phyloP scores from a whole-genome alignment of 1,140 invertebrate species.

The Hesperophylax magnus region DNA sequence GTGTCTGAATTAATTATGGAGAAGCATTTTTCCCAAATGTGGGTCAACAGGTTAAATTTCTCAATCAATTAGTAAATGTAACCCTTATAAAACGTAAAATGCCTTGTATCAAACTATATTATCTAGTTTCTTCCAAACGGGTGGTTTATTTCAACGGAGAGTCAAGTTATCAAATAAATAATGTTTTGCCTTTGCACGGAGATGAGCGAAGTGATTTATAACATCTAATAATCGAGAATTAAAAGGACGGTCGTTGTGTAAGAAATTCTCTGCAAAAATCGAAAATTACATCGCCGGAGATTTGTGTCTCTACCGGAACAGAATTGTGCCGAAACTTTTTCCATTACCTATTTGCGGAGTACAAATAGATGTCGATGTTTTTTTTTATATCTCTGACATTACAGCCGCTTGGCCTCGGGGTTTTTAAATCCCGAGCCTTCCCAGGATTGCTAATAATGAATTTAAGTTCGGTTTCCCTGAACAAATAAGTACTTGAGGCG shows the following conservation, averaged over 20 bases:
- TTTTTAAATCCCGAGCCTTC: not conserved
- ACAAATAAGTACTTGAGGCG: slow-evolving; percentile 11
- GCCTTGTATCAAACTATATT: too few relatives aligned
- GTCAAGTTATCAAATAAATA: too few relatives aligned
- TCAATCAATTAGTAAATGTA: too few relatives aligned
- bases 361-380: slow-evolving; percentile 50
- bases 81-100: too few relatives aligned
- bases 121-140: too few relatives aligned
- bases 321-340: slow-evolving; percentile 48
- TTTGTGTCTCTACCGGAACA: slow-evolving; percentile 38
- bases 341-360: slow-evolving; percentile 48
- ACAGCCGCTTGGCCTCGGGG: not conserved
- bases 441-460: not conserved
- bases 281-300: slow-evolving; percentile 25
- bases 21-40: too few relatives aligned
- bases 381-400: slow-evolving; percentile 29
- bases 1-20: too few relatives aligned
- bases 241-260: not conserved
- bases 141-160: too few relatives aligned
- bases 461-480: not conserved
- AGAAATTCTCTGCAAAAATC: slow-evolving; percentile 28
- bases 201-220: too few relatives aligned
- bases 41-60: too few relatives aligned
- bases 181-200: too few relatives aligned
- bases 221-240: too few relatives aligned